Evolutionary conservation across 2,888 invertebrate genomes (phyloP).

Genomic region (Acanthopleura granulata): DNA sequence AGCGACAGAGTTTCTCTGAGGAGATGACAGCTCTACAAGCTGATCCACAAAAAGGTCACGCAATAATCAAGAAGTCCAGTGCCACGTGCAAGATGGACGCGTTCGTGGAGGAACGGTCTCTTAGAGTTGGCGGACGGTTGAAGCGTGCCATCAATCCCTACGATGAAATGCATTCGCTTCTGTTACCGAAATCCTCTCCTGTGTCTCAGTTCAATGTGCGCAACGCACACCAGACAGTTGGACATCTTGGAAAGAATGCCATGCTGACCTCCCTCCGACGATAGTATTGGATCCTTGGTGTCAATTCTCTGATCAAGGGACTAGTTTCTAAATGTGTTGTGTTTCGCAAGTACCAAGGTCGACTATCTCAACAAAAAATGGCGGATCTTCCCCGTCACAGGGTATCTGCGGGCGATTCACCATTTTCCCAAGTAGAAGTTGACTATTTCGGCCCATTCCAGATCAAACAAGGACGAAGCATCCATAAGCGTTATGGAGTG

Average conservation of each 20-base stretch:
- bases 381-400: slow-evolving; percentile 4
- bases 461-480: slow-evolving; percentile 27
- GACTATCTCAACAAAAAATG: slow-evolving; percentile 4
- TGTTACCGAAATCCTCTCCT: too few species aligned
- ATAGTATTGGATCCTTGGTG: slow-evolving; percentile 12
- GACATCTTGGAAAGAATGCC: not conserved
- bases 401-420: slow-evolving; percentile 20
- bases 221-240: not conserved
- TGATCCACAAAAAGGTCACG: not conserved
- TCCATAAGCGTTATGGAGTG: slow-evolving; percentile 31
- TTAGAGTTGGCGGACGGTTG: slow-evolving; percentile 2
- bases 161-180: not conserved
- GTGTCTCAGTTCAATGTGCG: not conserved
- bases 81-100: slow-evolving; percentile 1
- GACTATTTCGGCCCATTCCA: slow-evolving; percentile 30
- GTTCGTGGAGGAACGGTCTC: not conserved
- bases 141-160: not conserved
- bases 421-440: slow-evolving; percentile 24
- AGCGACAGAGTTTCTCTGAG: not conserved
- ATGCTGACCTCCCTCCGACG: not conserved
- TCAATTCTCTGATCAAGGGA: not conserved
- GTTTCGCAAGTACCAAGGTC: slow-evolving; percentile 9
- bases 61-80: not conserved
- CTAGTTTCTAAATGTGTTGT: not conserved
- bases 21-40: not conserved